A percentile compares a stretch with the other conserved stretches of the same genome.
phyloP scores from a whole-genome alignment of 2,888 invertebrate genomes.

The Dorcus hopei region DNA sequence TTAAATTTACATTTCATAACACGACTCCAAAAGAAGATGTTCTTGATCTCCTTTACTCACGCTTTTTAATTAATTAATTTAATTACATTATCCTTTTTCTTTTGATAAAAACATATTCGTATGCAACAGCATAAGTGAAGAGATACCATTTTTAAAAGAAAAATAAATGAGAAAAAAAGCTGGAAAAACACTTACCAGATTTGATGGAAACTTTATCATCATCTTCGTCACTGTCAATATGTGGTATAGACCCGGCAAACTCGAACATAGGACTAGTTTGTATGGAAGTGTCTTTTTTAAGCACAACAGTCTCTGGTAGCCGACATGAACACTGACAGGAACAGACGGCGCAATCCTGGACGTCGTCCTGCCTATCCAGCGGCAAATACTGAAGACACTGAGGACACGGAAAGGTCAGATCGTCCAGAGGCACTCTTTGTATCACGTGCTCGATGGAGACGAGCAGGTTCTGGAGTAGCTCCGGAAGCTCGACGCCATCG shows the following conservation, averaged over 20 bases:
- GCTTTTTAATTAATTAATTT: too few species aligned
- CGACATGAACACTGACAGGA: slow-evolving; percentile 46
- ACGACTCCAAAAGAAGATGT: too few species aligned
- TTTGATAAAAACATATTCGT: too few species aligned
- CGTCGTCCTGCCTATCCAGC: slow-evolving; percentile 43
- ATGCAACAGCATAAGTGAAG: too few species aligned
- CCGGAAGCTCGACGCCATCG: slow-evolving; percentile 57
- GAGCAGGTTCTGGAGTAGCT: slow-evolving; percentile 62
- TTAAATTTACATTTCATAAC: too few species aligned
- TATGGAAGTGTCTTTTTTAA: slow-evolving; percentile 48
- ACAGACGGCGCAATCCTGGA: slow-evolving; percentile 34
- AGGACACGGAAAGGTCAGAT: slow-evolving; percentile 60
- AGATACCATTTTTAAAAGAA: too few species aligned
- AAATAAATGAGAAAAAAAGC: too few species aligned
- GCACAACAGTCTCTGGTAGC: slow-evolving; percentile 38
- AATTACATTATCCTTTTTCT: too few species aligned
- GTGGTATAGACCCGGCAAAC: slow-evolving; percentile 65
- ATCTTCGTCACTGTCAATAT: slow-evolving; percentile 72
- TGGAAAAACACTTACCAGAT: slow-evolving; percentile 40
- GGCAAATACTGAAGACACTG: slow-evolving; percentile 50
- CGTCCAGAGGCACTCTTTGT: slow-evolving; percentile 64
- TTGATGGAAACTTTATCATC: slow-evolving; percentile 49
- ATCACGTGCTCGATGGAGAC: slow-evolving; percentile 69
- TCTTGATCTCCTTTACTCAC: too few species aligned
- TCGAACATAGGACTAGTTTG: slow-evolving; percentile 61